phyloP scores from a whole-genome alignment of 2,888 invertebrate genomes.

The Drosophila affinis region DNA sequence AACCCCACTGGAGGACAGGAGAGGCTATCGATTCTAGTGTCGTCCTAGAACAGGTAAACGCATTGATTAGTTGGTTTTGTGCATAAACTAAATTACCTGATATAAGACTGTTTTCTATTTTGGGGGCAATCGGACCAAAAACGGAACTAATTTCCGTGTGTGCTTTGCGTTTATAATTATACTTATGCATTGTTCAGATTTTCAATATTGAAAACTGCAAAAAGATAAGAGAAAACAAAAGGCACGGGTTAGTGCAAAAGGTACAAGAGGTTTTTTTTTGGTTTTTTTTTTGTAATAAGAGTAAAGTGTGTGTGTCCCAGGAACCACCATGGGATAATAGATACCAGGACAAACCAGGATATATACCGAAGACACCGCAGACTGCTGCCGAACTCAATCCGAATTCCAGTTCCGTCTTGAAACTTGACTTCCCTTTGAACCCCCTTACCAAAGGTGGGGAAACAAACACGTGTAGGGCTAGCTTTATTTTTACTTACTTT shows the following conservation, averaged over 20 bases:
- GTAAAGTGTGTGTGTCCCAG: slow-evolving; percentile 47
- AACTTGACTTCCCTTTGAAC: slow-evolving; percentile 67
- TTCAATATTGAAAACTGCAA: slow-evolving; percentile 81
- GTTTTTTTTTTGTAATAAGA: slow-evolving; percentile 28
- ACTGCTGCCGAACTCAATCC: slow-evolving; percentile 5
- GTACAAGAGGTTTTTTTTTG: slow-evolving; percentile 22
- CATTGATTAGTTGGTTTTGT: slow-evolving; percentile 75
- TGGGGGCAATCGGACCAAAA: slow-evolving; percentile 15
- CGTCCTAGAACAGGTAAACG: slow-evolving; percentile 76
- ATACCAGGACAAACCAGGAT: too few relatives aligned
- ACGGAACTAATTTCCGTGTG: slow-evolving; percentile 50
- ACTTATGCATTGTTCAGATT: slow-evolving; percentile 71
- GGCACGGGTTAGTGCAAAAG: slow-evolving; percentile 71
- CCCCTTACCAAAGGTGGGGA: slow-evolving; percentile 80
- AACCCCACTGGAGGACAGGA: slow-evolving; percentile 33
- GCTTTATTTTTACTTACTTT: slow-evolving; percentile 80
- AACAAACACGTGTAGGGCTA: slow-evolving; percentile 77
- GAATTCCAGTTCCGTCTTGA: slow-evolving; percentile 7
- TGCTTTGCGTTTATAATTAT: slow-evolving; percentile 40
- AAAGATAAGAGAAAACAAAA: slow-evolving; percentile 78
- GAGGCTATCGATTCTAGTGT: slow-evolving; percentile 68
- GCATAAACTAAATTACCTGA: slow-evolving; percentile 67
- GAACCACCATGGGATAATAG: slow-evolving; percentile 65
- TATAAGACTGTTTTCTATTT: slow-evolving; percentile 33
- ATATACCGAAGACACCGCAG: slow-evolving; percentile 5